Evolutionary conservation across 2,113 vertebrate species (phyloP), one percentile per base, ranked within the genome.

Genomic region (Maccullochella peelii): DNA sequence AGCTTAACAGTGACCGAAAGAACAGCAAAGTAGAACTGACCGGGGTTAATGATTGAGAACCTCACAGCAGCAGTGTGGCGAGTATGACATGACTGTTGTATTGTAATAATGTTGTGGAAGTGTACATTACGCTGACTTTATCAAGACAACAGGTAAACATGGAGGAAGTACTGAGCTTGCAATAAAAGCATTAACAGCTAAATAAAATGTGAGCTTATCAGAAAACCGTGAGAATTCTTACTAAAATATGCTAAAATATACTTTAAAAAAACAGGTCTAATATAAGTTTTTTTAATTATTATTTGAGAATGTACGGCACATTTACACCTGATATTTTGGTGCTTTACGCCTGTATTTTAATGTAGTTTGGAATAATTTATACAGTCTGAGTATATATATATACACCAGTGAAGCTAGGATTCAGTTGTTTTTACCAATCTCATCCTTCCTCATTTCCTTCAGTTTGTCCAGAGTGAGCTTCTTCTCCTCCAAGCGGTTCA

Each of bases 391-490:
- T 36, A 59, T 20, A 70, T 36, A 59, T 20, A 59, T 8, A 23
- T 9, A 12, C 27, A 72, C 6, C 6, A 30, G 30, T 65, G 14
- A 44, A 14, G 6, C 14, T 21, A 16, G 6, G 1, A 4, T 25
- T 71, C 0, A 63, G 21, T 25, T 69, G 6, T 61, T 42, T 95
- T 96, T 96, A 99, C 98, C 98, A 77, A 99, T 99, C 94, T 99
- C 98, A 84, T 99, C 98, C 93, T 99, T 99, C 85, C 95, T 96
- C 98, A 99, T 99, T 86, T 99, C 98, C 94, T 97, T 99, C 58
- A 99, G 96, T 77, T 97, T 98, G 95, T 99, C 98, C 86, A 99
- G 80, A 14, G 96, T 97, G 44, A 99, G 97, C 21, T 97, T 98
- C 95, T 95, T 97, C 86, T 98, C 97, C 90, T 99, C 98, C 92